Base-by-base conservation (phyloP, 2,797 vertebrate species). In the Dromococcyx pavoninus region DNA sequence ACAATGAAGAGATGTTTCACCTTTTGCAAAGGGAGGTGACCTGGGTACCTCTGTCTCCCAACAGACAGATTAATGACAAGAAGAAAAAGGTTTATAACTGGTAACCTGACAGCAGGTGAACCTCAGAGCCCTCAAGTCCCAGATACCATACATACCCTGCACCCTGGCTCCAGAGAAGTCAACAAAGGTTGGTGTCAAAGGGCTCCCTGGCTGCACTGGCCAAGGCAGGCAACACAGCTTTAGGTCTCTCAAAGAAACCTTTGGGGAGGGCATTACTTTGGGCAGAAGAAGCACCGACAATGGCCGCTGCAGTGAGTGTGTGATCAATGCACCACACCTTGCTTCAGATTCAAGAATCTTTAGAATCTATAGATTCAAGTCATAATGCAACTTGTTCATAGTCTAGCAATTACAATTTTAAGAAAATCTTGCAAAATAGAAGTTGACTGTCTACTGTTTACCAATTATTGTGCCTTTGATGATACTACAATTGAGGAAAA, bases 1-100 rank as follows among this genome's bases (percentile, higher is more conserved):
- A 33, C 0, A 0, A 54, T 0, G 2, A 76, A 2, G 24, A 27
- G 62, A 27, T 11, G 2, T 28, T 67, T 74, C 32, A 27, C 17
- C 17, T 54, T 75, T 80, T 33, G 16, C 19, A 19, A 33, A 22
- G 6, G 3, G 24, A 54, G 4, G 15, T 70, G 24, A 28, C 9
- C 10, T 33, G 18, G 43, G 37, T 71, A 61, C 2, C 57, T 41
- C 39, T 58, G 17, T 35, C 23, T 60, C 7, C 39, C 1, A 0
- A 15, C 9, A 46, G 25, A 23, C 2, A 43, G 22, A 50, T 39
- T 28, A 58, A 41, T 30, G 35, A 27, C 19, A 58, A 51, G 10
- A 58, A 51, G 10, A 33, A 66, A 62, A 58, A 17, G 4, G 17
- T 46, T 48, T 35, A 16, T 50, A n/a, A 30, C 24, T 43, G 17